A percentile compares a stretch with the other conserved stretches of the same genome.
Evolutionary conservation across 64 coral and sea anemone species (phyloP).

Genomic region (Pachyseris speciosa): DNA sequence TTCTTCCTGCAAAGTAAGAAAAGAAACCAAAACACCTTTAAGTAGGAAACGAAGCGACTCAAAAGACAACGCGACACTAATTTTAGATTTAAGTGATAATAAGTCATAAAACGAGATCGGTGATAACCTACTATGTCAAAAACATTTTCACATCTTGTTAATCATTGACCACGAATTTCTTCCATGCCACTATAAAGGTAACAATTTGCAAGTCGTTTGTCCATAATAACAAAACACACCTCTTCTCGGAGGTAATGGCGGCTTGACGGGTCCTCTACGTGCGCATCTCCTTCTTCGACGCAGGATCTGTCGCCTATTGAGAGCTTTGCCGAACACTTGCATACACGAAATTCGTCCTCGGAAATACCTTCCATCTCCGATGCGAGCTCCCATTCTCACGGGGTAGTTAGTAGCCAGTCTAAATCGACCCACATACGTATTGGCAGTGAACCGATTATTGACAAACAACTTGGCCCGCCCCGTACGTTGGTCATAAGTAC

Average conservation of each 20-base stretch:
- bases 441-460: slow-evolving; percentile 31
- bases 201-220: no score
- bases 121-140: no score
- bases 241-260: slow-evolving; percentile 30
- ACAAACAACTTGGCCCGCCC: slow-evolving; percentile 46
- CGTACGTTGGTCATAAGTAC: slow-evolving; percentile 8
- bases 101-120: no score
- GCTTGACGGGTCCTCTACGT: background rate
- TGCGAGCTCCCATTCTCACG: slow-evolving; percentile 33
- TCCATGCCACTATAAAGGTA: no score
- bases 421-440: slow-evolving; percentile 10
- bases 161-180: no score
- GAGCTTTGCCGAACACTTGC: slow-evolving; percentile 35
- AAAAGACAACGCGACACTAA: background rate
- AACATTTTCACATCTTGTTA: no score
- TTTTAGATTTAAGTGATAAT: no score
- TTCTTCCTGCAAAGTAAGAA: background rate
- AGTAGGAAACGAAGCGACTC: background rate
- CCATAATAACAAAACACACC: no score
- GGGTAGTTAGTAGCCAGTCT: background rate
- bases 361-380: slow-evolving; percentile 25
- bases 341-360: slow-evolving; percentile 55
- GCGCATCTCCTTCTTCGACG: slow-evolving; percentile 4
- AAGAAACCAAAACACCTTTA: background rate
- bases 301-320: slow-evolving; percentile 1